These are phyloP conservation scores for Diaphora mendica DNA, from an alignment of 2,888 invertebrate genomes.

Conservation along the genomic window DNA sequence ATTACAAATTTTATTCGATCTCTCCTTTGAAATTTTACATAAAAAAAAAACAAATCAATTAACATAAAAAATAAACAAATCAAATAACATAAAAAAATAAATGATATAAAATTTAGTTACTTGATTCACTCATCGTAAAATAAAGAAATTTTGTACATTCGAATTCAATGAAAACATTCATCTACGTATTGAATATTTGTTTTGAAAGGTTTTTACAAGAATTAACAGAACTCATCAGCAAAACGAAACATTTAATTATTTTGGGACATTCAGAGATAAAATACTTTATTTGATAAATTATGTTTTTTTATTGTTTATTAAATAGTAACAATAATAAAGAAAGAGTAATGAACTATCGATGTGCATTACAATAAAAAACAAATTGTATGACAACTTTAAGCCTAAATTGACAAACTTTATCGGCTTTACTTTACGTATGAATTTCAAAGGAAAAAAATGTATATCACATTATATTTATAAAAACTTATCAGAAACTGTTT, in stretches of 20 bases:
- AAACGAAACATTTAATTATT: not conserved
- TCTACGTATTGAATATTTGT: not conserved
- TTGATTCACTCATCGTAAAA: not conserved
- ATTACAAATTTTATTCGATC: too few relatives aligned
- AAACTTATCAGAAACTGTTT: too few relatives aligned
- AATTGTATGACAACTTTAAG: too few relatives aligned
- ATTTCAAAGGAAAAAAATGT: too few relatives aligned
- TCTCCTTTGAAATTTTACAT: too few relatives aligned
- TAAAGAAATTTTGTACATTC: not conserved
- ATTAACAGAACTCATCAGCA: constrained; percentile 1
- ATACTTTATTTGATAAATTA: too few relatives aligned
- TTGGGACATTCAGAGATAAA: not conserved
- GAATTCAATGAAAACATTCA: not conserved
- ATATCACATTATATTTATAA: too few relatives aligned
- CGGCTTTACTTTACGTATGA: too few relatives aligned
- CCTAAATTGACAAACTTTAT: too few relatives aligned
- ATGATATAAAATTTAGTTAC: not conserved
- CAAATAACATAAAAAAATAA: not conserved
- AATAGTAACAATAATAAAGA: not conserved
- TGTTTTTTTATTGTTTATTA: too few relatives aligned
- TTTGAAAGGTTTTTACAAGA: not conserved
- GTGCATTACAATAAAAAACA: not conserved
- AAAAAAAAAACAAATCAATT: too few relatives aligned
- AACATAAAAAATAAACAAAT: not conserved
- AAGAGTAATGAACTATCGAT: not conserved